Conservation (phyloP, 2,113 vertebrate genomes). For the Rhea americana region DNA sequence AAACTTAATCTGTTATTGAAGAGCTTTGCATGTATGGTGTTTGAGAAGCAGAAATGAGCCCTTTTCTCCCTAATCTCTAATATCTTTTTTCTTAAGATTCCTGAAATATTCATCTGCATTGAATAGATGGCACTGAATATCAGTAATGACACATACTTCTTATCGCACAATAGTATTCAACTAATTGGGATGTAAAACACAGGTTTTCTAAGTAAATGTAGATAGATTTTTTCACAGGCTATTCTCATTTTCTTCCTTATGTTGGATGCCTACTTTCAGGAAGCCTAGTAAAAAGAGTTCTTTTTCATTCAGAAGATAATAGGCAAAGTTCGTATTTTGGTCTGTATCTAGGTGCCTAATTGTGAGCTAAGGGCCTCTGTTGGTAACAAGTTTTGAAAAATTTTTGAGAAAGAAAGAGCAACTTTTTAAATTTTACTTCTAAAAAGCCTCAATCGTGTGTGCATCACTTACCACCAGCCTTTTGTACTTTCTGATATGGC, state of each 20-base stretch:
- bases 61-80: background rate
- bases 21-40: background rate
- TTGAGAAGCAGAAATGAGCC: background rate
- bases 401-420: background rate
- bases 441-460: background rate
- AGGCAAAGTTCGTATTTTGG: background rate
- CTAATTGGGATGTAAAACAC: background rate
- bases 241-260: background rate
- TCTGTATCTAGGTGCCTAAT: background rate
- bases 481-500: background rate
- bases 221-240: accelerated
- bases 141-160: background rate
- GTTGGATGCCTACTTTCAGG: background rate
- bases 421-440: background rate
- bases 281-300: background rate
- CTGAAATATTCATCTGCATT: background rate
- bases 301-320: background rate
- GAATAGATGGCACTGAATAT: background rate
- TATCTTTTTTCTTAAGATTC: background rate
- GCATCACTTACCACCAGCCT: background rate
- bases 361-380: background rate
- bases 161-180: background rate
- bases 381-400: background rate
- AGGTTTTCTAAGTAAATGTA: background rate
- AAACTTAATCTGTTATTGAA: background rate